Conservation (phyloP, 2,797 vertebrate genomes). For the Allobates femoralis region DNA sequence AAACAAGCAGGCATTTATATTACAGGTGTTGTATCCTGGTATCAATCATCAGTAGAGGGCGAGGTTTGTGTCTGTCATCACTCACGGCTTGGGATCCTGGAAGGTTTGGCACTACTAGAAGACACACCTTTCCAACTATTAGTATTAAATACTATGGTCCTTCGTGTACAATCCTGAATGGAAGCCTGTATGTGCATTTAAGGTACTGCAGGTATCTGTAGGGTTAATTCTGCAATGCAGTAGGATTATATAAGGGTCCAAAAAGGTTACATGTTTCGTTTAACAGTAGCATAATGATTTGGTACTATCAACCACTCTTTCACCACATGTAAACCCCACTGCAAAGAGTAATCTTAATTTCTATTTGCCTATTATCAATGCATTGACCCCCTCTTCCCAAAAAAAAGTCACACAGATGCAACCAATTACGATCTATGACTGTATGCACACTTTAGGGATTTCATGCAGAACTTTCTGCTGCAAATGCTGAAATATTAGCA, state of each 20-base stretch:
- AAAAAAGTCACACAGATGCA: no score
- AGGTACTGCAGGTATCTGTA: neutral
- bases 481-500: no score
- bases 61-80: conserved; percentile 46
- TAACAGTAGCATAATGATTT: no score
- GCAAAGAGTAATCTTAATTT: no score
- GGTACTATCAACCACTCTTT: no score
- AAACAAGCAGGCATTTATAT: neutral
- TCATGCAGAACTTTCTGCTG: no score
- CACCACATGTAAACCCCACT: no score
- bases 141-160: neutral
- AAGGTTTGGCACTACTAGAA: conserved; percentile 24
- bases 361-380: no score
- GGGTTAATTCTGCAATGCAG: neutral
- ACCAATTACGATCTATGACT: no score
- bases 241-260: neutral
- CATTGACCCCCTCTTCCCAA: no score
- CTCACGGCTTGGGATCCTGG: conserved; percentile 44
- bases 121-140: conserved; percentile 31
- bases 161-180: neutral
- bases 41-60: conserved; percentile 38
- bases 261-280: no score
- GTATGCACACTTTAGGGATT: no score
- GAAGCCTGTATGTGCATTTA: neutral
- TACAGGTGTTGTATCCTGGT: conserved; percentile 17